Evolutionary conservation across 2,888 invertebrate species (phyloP), one percentile per base, ranked within the genome.

Genomic region (Amiota mariae): DNA sequence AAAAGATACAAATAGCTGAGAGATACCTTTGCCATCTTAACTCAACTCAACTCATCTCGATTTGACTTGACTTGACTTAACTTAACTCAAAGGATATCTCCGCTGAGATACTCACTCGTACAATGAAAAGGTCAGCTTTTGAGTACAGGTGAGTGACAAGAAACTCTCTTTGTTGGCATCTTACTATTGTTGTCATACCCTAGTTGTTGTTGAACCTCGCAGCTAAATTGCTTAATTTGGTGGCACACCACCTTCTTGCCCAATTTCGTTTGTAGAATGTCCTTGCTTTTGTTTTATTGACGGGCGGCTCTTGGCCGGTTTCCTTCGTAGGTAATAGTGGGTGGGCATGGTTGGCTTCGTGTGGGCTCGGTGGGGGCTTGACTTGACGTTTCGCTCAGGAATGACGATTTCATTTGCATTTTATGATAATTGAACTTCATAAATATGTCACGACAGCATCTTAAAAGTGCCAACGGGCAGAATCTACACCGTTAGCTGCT

Each of bases 321-420:
- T 36, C 36, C 36, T 36, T 36, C 6, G 36, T 2, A 36, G 36
- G 78, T 78, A 76, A 63, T 72, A 64, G 24, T 48, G 24, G 67
- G 24, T 48, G 24, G 36, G 56, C 12, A 36, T 36, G 36, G 20
- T 56, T 61, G 3, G 46, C 9, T 47, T 63, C 46, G 12, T 24
- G 48, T 12, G 12, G n/a, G 59, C 76, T 76, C 68, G 63, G 12
- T 24, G 48, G 2, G 12, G n/a, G 59, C 76, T 76, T 66, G 73
- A 81, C 79, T 84, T 86, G 85, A 84, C 80, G 86, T 82, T 84
- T 24, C 48, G n/a, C 47, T 20, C 80, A 77, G 82, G 78, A 82
- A 82, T 84, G 86, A 84, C 86, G 85, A 86, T 84, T 86, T 85
- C 86, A 84, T 84, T 84, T 85, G 84, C 84, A 84, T 84, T 84